These are phyloP conservation scores for Dreissena polymorpha DNA, from an alignment of 1,140 invertebrate species.

Conservation along the genomic window DNA sequence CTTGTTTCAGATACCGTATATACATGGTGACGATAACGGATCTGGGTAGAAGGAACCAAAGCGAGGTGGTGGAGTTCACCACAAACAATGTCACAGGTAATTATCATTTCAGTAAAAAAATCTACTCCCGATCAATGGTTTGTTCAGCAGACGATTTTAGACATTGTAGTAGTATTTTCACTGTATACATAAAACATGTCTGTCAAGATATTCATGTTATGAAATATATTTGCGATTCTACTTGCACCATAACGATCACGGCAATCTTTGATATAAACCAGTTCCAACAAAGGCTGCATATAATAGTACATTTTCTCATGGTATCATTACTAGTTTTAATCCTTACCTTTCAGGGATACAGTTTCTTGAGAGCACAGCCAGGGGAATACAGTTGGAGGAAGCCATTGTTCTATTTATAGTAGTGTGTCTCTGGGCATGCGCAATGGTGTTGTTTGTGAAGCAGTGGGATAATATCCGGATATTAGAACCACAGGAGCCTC, in stretches of 20 bases:
- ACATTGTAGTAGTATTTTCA: too few relatives aligned
- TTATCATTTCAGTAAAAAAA: too few relatives aligned
- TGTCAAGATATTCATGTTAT: too few relatives aligned
- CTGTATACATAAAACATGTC: too few relatives aligned
- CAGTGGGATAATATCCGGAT: slow-evolving; percentile 75
- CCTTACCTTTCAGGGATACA: slow-evolving; percentile 32
- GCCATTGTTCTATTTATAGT: slow-evolving; percentile 68
- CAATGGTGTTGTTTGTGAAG: slow-evolving; percentile 70
- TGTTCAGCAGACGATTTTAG: too few relatives aligned
- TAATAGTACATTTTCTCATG: neutral
- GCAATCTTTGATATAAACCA: neutral
- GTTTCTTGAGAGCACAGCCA: slow-evolving; percentile 1
- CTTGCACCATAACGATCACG: neutral
- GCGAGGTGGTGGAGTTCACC: slow-evolving; percentile 43
- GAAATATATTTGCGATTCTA: neutral
- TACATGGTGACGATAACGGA: slow-evolving; percentile 49
- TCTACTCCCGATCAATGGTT: too few relatives aligned
- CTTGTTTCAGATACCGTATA: slow-evolving; percentile 21
- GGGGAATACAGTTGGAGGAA: slow-evolving; percentile 63
- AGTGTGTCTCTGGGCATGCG: slow-evolving; percentile 68
- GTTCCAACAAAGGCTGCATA: neutral
- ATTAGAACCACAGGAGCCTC: slow-evolving; percentile 68
- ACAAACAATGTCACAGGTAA: slow-evolving; percentile 47
- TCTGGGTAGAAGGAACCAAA: slow-evolving; percentile 30
- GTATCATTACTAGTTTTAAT: neutral